Conservation (phyloP, 2,888 invertebrate genomes). For the Megamerina dolium region DNA sequence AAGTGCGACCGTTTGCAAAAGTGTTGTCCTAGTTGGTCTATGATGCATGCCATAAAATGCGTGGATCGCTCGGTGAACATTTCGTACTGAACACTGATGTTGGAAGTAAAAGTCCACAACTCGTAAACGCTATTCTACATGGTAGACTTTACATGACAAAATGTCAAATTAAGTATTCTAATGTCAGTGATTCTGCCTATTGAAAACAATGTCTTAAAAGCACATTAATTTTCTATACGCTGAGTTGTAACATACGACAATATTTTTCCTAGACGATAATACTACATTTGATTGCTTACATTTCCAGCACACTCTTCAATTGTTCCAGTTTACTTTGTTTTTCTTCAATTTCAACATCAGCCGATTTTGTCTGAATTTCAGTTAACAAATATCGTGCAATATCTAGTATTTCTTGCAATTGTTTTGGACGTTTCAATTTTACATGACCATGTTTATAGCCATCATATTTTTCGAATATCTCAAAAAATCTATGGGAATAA, state of each 20-base stretch:
- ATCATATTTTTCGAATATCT: constrained; percentile 96
- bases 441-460: constrained; percentile 94
- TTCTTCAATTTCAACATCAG: constrained; percentile 90
- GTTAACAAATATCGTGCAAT: constrained; percentile 85
- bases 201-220: too few relatives aligned
- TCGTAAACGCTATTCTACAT: too few relatives aligned
- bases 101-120: too few relatives aligned
- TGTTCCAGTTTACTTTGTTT: constrained; percentile 96
- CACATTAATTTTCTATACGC: too few relatives aligned
- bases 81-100: too few relatives aligned
- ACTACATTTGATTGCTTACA: constrained; percentile 64
- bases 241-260: neutral
- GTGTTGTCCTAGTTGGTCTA: too few relatives aligned
- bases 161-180: too few relatives aligned
- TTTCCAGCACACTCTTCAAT: constrained; percentile 97
- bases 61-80: too few relatives aligned
- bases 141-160: too few relatives aligned
- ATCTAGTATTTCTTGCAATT: constrained; percentile 95
- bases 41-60: too few relatives aligned
- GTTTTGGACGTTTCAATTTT: constrained; percentile 94
- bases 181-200: too few relatives aligned
- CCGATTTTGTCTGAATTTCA: constrained; percentile 82
- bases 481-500: constrained; percentile 72
- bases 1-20: too few relatives aligned
- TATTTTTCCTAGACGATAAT: neutral